Evolutionary conservation across 2,888 invertebrate species (phyloP).

Genomic region (Odontothrips loti): DNA sequence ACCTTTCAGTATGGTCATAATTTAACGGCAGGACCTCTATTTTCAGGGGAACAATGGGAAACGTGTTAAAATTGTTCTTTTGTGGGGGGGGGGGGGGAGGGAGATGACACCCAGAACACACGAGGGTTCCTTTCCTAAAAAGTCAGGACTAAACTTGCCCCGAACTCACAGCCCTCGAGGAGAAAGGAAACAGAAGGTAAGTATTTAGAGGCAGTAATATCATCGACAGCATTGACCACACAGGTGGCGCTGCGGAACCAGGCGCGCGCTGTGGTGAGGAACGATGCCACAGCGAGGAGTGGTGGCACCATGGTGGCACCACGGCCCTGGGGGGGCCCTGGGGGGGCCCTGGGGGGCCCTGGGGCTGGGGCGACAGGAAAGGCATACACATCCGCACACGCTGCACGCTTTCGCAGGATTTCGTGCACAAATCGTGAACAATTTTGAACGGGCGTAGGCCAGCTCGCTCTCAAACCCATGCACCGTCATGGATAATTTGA

Average conservation of each 20-base stretch:
- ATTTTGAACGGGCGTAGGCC: too few species aligned
- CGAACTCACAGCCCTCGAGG: constrained; percentile 2
- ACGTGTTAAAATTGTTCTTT: too few species aligned
- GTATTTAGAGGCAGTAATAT: not conserved
- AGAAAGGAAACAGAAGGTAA: not conserved
- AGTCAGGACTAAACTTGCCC: not conserved
- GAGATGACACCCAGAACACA: not conserved
- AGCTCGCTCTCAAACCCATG: too few species aligned
- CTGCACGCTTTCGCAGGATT: too few species aligned
- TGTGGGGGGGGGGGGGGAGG: too few species aligned
- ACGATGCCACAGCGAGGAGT: not conserved
- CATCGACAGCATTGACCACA: not conserved
- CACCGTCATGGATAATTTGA: too few species aligned
- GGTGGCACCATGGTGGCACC: not conserved
- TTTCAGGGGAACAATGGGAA: not conserved
- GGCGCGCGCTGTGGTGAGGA: not conserved
- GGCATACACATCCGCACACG: too few species aligned
- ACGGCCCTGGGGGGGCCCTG: too few species aligned
- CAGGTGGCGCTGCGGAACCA: not conserved
- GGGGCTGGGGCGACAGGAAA: too few species aligned
- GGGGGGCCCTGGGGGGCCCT: not conserved
- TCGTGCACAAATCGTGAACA: too few species aligned
- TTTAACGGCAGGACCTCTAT: not conserved
- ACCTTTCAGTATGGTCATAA: not conserved
- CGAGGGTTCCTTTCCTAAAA: not conserved